Conservation (phyloP, 2,113 vertebrate genomes). For the Lophura nycthemera region DNA sequence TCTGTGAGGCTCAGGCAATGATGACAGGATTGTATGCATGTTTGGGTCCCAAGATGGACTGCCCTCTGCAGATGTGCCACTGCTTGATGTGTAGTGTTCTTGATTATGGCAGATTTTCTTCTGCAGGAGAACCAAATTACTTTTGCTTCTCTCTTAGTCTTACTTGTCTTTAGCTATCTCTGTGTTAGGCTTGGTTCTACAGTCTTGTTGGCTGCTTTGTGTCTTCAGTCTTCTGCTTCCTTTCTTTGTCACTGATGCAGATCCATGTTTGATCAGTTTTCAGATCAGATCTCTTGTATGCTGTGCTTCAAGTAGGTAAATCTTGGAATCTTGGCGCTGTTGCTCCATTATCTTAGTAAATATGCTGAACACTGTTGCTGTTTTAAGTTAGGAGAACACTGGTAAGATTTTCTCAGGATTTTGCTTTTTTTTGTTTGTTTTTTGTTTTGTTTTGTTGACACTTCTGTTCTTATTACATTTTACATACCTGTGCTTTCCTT, state of each 20-base stretch:
- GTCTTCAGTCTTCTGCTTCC: background rate
- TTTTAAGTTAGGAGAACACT: background rate
- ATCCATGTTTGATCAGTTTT: background rate
- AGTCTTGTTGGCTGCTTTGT: background rate
- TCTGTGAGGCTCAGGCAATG: fast-evolving
- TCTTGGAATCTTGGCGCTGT: background rate
- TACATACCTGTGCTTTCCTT: background rate
- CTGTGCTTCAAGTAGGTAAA: background rate
- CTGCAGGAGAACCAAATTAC: background rate
- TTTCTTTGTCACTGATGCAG: background rate
- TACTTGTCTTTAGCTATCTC: fast-evolving
- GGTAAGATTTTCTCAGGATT: background rate
- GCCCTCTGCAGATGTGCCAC: background rate
- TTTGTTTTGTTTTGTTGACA: background rate
- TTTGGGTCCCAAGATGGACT: background rate
- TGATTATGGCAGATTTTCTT: background rate
- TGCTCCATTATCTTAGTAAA: background rate
- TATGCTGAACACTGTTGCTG: background rate
- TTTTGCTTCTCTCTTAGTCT: background rate
- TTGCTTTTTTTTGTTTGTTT: background rate
- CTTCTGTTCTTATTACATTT: background rate
- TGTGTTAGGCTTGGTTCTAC: background rate
- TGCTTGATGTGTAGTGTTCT: fast-evolving
- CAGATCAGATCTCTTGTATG: background rate
- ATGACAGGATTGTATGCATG: background rate